Percentiles rank a stretch among this genome's conserved stretches.
These are phyloP conservation scores for Loris lydekkerianus DNA, from an alignment of 2,797 vertebrate species.

Conservation along the genomic window DNA sequence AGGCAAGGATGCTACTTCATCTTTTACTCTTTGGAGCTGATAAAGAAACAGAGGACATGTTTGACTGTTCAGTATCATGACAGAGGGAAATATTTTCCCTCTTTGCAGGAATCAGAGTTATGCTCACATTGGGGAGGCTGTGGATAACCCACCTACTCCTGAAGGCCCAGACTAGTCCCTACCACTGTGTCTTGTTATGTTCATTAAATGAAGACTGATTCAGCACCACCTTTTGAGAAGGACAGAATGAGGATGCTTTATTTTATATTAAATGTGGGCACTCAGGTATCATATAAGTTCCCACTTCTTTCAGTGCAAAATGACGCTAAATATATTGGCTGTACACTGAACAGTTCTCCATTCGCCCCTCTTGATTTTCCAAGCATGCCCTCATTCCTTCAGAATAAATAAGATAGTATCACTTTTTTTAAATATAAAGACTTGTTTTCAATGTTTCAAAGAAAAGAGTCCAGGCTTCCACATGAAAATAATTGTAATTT, in stretches of 20 bases:
- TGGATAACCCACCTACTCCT: not conserved
- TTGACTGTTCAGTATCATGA: not conserved
- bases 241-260: not conserved
- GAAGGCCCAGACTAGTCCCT: not conserved
- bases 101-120: conserved; percentile 23
- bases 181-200: not conserved
- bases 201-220: conserved; percentile 16
- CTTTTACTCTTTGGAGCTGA: conserved; percentile 2
- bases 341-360: no score
- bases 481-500: not conserved
- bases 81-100: not conserved
- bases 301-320: not conserved
- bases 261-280: not conserved
- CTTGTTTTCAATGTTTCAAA: not conserved
- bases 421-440: not conserved
- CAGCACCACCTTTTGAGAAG: not conserved
- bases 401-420: not conserved
- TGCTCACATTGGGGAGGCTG: not conserved
- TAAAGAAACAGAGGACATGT: conserved; percentile 36
- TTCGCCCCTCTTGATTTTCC: not conserved
- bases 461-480: not conserved
- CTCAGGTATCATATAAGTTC: not conserved
- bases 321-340: not conserved
- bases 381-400: not conserved
- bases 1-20: conserved; percentile 30